Conservation (phyloP, 2,888 invertebrate genomes). For the Drosophila picticornis region DNA sequence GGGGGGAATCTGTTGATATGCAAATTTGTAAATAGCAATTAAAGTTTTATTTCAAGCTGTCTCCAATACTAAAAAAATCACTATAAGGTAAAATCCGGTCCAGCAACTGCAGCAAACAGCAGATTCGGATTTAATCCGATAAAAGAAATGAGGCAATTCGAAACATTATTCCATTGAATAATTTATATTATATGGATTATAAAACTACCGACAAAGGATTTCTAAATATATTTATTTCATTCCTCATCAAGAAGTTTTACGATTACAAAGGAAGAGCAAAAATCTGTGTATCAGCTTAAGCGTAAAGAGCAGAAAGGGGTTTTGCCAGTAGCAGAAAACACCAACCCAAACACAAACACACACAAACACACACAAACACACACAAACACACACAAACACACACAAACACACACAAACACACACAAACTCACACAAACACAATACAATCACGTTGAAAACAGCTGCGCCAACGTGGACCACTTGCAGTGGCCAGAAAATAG, state of each 20-base stretch:
- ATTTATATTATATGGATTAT: neutral
- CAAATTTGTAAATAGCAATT: neutral
- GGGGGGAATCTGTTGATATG: no score
- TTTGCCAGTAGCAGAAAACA: conserved; percentile 12
- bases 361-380: conserved; percentile 11
- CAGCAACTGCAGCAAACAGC: neutral
- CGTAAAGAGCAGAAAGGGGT: conserved; percentile 31
- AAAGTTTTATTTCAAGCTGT: neutral
- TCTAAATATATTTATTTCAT: neutral
- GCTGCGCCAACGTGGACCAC: conserved; percentile 53
- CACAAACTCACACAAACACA: neutral
- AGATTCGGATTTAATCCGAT: neutral
- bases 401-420: conserved; percentile 11
- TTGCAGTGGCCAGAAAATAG: conserved; percentile 17
- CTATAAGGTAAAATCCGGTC: neutral
- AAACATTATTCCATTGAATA: neutral
- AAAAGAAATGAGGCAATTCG: neutral
- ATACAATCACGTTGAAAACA: conserved; percentile 39
- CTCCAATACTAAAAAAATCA: neutral
- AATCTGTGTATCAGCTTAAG: conserved; percentile 48
- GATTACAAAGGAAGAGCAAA: conserved; percentile 32
- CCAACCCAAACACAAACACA: neutral
- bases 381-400: neutral
- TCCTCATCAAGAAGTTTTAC: neutral
- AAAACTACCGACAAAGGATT: neutral